Percentiles rank a stretch among this genome's conserved stretches.
phyloP scores from a whole-genome alignment of 35 echinoderm and acorn worm genomes.

The Hemicentrotus pulcherrimus region DNA sequence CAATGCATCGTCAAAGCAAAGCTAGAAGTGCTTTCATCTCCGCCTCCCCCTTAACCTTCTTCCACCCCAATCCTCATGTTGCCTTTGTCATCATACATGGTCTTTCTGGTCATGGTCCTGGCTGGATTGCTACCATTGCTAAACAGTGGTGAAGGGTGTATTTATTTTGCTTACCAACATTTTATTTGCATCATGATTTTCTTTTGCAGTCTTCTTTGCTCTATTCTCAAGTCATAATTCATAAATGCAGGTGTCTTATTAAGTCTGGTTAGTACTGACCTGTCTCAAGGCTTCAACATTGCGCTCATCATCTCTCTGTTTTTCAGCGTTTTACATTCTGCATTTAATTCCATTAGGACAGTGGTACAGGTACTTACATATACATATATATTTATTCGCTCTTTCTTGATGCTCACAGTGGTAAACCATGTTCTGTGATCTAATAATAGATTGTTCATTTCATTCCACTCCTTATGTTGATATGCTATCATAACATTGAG shows the following conservation, averaged over 20 bases:
- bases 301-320: not conserved
- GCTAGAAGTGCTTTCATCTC: not conserved
- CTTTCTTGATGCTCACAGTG: too few species aligned
- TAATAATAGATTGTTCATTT: not conserved
- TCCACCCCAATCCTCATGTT: not conserved
- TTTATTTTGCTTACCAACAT: not conserved
- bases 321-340: not conserved
- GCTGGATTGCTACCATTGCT: not conserved
- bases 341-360: not conserved
- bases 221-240: not conserved
- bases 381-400: too few species aligned
- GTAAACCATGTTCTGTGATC: too few species aligned
- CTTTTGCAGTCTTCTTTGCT: not conserved
- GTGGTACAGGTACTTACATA: not conserved
- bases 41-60: not conserved
- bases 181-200: not conserved
- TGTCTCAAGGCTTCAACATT: not conserved
- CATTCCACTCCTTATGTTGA: not conserved
- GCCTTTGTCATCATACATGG: not conserved
- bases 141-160: not conserved
- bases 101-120: not conserved
- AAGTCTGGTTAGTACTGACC: not conserved
- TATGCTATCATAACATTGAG: not conserved
- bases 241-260: not conserved
- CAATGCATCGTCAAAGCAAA: not conserved